Percentiles rank a stretch among this genome's conserved stretches.
phyloP scores from a whole-genome alignment of 2,797 vertebrate species.

The Pangasius krempfi region DNA sequence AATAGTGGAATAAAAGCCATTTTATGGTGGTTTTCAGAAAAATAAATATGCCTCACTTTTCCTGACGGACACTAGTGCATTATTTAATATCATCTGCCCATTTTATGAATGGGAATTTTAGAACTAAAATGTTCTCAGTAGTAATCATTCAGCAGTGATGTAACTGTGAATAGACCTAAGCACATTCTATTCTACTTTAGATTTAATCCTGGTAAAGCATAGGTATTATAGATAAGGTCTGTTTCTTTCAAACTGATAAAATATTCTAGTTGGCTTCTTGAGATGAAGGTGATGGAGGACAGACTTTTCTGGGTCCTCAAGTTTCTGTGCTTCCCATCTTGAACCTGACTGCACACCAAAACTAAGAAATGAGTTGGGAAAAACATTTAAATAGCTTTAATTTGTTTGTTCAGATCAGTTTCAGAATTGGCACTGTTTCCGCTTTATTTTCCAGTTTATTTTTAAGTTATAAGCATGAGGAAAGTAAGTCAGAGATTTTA shows the following conservation, averaged over 20 bases:
- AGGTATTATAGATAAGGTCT: conserved; percentile 8
- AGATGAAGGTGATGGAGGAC: not conserved
- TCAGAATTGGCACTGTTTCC: not conserved
- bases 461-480: not conserved
- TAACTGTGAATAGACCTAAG: not conserved
- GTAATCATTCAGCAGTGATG: not conserved
- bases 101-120: not conserved
- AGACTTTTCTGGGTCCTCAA: not conserved
- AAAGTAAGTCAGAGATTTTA: not conserved
- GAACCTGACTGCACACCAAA: not conserved
- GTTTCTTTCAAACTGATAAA: conserved; percentile 6
- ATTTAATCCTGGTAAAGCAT: not conserved
- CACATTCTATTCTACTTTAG: conserved; percentile 15
- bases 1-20: conserved; percentile 6
- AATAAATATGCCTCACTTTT: not conserved
- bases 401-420: not conserved
- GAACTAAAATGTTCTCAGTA: not conserved
- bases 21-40: conserved; percentile 3
- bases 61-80: not conserved
- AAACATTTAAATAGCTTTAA: not conserved
- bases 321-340: not conserved
- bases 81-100: conserved; percentile 19
- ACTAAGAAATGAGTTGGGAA: not conserved
- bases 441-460: not conserved
- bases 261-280: conserved; percentile 5